Conservation (phyloP, 2,113 vertebrate species). For the Aldabrachelys gigantea region DNA sequence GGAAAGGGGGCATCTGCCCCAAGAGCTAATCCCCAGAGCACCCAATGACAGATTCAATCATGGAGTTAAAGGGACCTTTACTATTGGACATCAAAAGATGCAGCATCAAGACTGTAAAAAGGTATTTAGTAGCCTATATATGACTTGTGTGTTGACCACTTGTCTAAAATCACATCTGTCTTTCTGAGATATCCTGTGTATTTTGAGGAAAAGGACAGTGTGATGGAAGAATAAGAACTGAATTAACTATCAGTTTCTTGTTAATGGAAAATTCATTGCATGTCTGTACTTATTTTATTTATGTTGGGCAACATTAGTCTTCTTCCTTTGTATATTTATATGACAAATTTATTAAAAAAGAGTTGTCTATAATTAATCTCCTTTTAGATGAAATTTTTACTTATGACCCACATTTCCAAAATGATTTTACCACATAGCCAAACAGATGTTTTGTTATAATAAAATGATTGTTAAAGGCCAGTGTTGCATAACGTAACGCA, state of each 20-base stretch:
- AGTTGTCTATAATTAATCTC: background rate
- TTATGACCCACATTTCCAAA: conserved; percentile 33
- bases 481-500: background rate
- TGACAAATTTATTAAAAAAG: background rate
- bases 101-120: background rate
- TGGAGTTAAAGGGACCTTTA: background rate
- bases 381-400: background rate
- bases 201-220: rapidly evolving
- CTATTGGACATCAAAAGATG: background rate
- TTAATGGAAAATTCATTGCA: background rate
- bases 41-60: background rate
- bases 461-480: background rate
- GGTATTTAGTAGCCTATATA: background rate
- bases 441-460: background rate
- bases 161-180: background rate
- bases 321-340: background rate
- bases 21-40: background rate
- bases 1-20: background rate
- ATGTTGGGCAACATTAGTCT: background rate
- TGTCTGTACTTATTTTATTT: background rate
- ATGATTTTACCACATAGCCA: background rate
- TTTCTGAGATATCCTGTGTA: rapidly evolving
- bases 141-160: background rate
- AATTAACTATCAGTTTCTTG: background rate
- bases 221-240: background rate